Conservation (phyloP, 2,888 invertebrate genomes). For the Drosophila seclusa region DNA sequence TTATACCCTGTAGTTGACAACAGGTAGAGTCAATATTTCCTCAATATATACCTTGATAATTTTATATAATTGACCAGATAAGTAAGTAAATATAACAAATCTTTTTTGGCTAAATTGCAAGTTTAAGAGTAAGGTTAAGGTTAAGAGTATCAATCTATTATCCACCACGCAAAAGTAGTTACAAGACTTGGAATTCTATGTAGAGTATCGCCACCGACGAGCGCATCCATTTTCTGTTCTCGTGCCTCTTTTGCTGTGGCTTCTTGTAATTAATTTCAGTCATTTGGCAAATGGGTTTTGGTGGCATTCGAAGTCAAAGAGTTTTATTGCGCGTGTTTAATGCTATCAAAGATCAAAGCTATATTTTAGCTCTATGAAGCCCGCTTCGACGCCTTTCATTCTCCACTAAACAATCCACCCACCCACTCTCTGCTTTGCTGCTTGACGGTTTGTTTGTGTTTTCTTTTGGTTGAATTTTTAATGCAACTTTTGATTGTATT, state of each 20-base stretch:
- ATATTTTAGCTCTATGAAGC: slow-evolving; percentile 47
- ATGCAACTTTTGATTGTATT: slow-evolving; percentile 61
- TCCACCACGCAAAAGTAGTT: background rate
- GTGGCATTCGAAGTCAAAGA: slow-evolving; percentile 53
- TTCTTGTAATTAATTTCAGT: slow-evolving; percentile 74
- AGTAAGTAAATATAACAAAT: background rate
- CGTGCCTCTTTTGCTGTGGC: slow-evolving; percentile 49
- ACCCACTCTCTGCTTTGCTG: slow-evolving; percentile 16
- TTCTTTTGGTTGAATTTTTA: slow-evolving; percentile 53
- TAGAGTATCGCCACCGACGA: slow-evolving; percentile 8
- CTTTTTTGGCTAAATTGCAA: background rate
- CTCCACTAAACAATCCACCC: slow-evolving; percentile 5
- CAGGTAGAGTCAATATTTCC: background rate
- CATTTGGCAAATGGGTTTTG: slow-evolving; percentile 73
- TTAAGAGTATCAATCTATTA: background rate
- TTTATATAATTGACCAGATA: background rate
- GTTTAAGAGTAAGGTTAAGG: too few species aligned
- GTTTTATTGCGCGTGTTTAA: slow-evolving; percentile 75
- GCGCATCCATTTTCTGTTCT: background rate
- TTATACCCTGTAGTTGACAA: slow-evolving; percentile 25
- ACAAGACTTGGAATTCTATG: background rate
- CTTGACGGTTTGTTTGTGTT: slow-evolving; percentile 28
- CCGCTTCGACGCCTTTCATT: slow-evolving; percentile 58
- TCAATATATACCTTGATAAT: too few species aligned
- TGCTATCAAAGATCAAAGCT: slow-evolving; percentile 71